Evolutionary conservation across 1,140 invertebrate species (phyloP), one percentile per base, ranked within the genome.

Genomic region (Drosophila navojoa): DNA sequence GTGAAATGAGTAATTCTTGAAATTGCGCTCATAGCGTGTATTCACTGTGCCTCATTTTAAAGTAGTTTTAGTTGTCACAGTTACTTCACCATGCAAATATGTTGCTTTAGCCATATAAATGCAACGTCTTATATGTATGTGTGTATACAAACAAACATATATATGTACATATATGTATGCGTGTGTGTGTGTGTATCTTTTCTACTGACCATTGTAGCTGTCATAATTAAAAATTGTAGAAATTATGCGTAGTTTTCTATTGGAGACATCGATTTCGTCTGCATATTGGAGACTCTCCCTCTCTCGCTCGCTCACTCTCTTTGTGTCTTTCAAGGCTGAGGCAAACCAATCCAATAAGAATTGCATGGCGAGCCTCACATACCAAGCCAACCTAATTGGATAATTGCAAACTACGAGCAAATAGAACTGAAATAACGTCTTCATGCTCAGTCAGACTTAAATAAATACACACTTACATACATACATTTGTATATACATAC

Each of bases 21-120:
- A 16, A 2, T 9, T 11, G 38, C 16, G 40, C 45, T 10, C 25
- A 27, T 54, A 38, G 29, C 71, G 61, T 38, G 47, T 58, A 57
- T 61, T 49, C 4, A 66, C 77, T 79, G 60, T 77, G 25, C 16
- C 49, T 79, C 44, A 68, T 35, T 72, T 72, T 60, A 72, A 55
- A 42, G 62, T 73, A 32, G 57, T 68, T 19, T 60, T 45, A 53
- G 63, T 61, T 71, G 57, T 61, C 71, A 45, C 58, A 71, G 66
- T 87, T 86, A 86, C 82, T 81, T 86, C 82, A 86, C 76, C 79
- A 86, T 76, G 79, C 82, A 86, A 86, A 87, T 86, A 86, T 86
- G 82, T 82, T 82, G 82, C 68, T 79, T 53, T 86, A 61, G 59
- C 82, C 82, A 87, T 86, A 82, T 81, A 72, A 87, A 87, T 87